These are phyloP conservation scores for Gymnodraco acuticeps DNA, from an alignment of 2,797 vertebrate genomes.

Conservation along the genomic window DNA sequence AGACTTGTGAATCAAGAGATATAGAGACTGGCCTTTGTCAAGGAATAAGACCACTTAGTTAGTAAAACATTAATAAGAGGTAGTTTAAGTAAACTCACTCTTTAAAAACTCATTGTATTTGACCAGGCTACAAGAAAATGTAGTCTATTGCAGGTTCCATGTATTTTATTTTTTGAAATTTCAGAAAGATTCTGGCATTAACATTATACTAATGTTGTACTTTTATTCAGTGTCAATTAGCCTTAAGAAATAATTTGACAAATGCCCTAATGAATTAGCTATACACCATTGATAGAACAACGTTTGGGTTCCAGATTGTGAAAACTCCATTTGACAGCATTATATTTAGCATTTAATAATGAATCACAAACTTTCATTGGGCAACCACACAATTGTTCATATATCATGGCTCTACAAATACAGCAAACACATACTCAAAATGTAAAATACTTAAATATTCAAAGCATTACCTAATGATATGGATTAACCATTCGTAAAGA, in stretches of 20 bases:
- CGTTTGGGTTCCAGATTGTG: not conserved
- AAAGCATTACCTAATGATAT: not conserved
- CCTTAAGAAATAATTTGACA: not conserved
- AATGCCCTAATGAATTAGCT: not conserved
- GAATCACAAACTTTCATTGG: not conserved
- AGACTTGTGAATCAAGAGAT: not conserved
- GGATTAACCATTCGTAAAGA: not conserved
- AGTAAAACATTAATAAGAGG: not conserved
- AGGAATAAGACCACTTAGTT: not conserved
- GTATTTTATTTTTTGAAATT: not conserved
- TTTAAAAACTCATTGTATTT: not conserved
- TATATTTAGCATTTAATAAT: not conserved
- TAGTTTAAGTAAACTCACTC: not conserved
- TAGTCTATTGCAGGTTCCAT: not conserved
- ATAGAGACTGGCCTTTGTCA: not conserved
- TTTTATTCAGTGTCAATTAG: no score
- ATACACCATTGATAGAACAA: not conserved
- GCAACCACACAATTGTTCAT: not conserved
- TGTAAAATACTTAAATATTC: no score
- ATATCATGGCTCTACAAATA: not conserved
- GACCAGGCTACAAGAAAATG: no score
- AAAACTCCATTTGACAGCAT: not conserved
- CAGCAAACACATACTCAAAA: not conserved
- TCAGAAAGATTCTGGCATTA: not conserved
- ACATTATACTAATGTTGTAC: not conserved